Conservation (phyloP, 2,113 vertebrate genomes). For the Apus apus region DNA sequence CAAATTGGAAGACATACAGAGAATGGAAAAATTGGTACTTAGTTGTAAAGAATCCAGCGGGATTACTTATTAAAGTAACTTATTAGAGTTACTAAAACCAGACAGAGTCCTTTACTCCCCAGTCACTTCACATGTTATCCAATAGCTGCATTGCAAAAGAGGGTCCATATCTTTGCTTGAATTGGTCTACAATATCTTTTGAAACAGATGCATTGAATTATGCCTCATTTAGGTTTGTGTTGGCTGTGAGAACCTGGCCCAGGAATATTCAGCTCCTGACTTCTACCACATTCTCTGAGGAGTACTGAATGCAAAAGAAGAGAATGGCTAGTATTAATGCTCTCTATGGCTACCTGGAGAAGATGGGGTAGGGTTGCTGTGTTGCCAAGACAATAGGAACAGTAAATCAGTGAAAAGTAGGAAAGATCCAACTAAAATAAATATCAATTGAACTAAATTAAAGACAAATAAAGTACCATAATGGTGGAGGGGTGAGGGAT, state of each 20-base stretch:
- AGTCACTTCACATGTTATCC: background rate
- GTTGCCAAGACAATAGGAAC: background rate
- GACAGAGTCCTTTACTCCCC: background rate
- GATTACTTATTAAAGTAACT: background rate
- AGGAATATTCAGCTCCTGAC: background rate
- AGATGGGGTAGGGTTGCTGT: background rate
- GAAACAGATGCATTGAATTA: background rate
- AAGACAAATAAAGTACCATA: background rate
- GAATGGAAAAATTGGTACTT: background rate
- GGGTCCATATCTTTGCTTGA: background rate
- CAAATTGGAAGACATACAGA: background rate
- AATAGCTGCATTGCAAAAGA: background rate
- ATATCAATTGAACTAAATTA: background rate
- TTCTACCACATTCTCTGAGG: background rate
- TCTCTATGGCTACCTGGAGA: background rate
- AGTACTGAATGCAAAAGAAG: background rate
- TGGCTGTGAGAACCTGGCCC: background rate
- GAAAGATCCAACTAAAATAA: constrained; percentile 3
- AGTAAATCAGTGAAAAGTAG: background rate
- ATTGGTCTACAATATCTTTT: background rate
- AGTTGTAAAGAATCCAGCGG: background rate
- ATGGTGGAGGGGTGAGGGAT: background rate
- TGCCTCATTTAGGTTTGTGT: background rate
- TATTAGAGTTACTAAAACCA: background rate
- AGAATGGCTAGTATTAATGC: background rate